These are phyloP conservation scores for Papilio elwesi DNA, from an alignment of 2,888 invertebrate genomes.

Conservation along the genomic window DNA sequence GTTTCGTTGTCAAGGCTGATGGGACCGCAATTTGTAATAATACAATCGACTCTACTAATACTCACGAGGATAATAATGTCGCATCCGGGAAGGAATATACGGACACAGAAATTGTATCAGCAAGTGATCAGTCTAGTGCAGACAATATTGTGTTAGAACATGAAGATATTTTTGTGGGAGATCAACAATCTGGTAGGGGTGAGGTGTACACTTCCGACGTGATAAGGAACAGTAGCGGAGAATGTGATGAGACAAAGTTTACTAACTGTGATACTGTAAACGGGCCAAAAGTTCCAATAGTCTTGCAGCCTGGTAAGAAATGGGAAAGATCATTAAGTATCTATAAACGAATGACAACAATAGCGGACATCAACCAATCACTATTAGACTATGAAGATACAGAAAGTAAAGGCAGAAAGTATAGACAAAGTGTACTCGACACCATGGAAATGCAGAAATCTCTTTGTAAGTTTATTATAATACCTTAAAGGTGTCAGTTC, in stretches of 20 bases:
- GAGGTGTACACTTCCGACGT: neutral
- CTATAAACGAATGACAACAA: slow-evolving; percentile 79
- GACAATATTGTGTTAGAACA: neutral
- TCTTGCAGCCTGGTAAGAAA: slow-evolving; percentile 86
- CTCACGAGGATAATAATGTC: slow-evolving; percentile 7
- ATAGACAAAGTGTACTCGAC: slow-evolving; percentile 80
- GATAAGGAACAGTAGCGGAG: slow-evolving; percentile 51
- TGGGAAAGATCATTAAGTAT: slow-evolving; percentile 87
- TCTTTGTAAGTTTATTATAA: slow-evolving; percentile 59
- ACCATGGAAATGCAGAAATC: slow-evolving; percentile 81
- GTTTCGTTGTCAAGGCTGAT: slow-evolving; percentile 37
- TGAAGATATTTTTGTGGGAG: neutral
- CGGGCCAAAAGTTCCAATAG: slow-evolving; percentile 64
- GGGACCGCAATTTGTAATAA: slow-evolving; percentile 2
- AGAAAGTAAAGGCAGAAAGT: slow-evolving; percentile 80
- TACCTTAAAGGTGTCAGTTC: no score
- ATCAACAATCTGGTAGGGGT: neutral
- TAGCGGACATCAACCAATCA: slow-evolving; percentile 66
- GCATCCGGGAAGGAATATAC: neutral
- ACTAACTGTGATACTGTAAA: slow-evolving; percentile 43
- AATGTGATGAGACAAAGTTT: slow-evolving; percentile 45
- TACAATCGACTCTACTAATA: slow-evolving; percentile 38
- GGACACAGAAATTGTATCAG: neutral
- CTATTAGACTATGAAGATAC: slow-evolving; percentile 70
- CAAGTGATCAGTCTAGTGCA: neutral